A percentile compares a stretch with the other conserved stretches of the same genome.
Evolutionary conservation across 2,888 invertebrate genomes (phyloP).

Genomic region (Chalcis sispes): DNA sequence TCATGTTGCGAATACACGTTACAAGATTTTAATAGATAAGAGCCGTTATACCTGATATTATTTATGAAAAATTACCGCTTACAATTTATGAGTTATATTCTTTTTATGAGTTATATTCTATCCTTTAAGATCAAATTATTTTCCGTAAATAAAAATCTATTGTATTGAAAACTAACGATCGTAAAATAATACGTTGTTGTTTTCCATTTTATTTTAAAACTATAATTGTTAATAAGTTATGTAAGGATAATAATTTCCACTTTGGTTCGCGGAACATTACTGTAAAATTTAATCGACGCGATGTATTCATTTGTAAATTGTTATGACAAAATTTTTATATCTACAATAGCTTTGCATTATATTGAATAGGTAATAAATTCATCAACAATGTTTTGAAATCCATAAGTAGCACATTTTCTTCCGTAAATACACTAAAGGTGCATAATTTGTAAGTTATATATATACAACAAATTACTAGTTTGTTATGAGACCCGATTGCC

Average conservation of each 20-base stretch:
- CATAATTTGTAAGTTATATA: slow-evolving; percentile 45
- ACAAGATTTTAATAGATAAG: slow-evolving; percentile 48
- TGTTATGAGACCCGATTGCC: slow-evolving; percentile 31
- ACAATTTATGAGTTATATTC: slow-evolving; percentile 47
- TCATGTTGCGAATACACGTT: slow-evolving; percentile 21
- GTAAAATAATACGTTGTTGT: slow-evolving; percentile 26
- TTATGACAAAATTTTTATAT: slow-evolving; percentile 29
- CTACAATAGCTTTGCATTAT: no score
- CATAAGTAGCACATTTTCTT: slow-evolving; percentile 15
- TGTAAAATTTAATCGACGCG: slow-evolving; percentile 39
- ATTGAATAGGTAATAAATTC: slow-evolving; percentile 45
- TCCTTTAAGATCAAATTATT: slow-evolving; percentile 47
- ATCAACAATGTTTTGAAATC: slow-evolving; percentile 26
- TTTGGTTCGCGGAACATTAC: slow-evolving; percentile 32
- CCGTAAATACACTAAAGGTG: slow-evolving; percentile 25
- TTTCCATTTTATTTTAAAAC: slow-evolving; percentile 15
- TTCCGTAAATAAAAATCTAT: slow-evolving; percentile 32
- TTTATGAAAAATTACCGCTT: slow-evolving; percentile 43
- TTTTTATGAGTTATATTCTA: slow-evolving; percentile 49
- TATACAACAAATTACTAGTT: slow-evolving; percentile 44
- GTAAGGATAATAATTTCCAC: slow-evolving; percentile 38
- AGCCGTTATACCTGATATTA: slow-evolving; percentile 40
- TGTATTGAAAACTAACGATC: slow-evolving; percentile 23
- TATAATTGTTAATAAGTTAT: slow-evolving; percentile 45
- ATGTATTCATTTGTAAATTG: slow-evolving; percentile 25